A percentile compares a stretch with the other conserved stretches of the same genome.
phyloP scores from a whole-genome alignment of 2,113 vertebrate species.

The Ovibos moschatus region DNA sequence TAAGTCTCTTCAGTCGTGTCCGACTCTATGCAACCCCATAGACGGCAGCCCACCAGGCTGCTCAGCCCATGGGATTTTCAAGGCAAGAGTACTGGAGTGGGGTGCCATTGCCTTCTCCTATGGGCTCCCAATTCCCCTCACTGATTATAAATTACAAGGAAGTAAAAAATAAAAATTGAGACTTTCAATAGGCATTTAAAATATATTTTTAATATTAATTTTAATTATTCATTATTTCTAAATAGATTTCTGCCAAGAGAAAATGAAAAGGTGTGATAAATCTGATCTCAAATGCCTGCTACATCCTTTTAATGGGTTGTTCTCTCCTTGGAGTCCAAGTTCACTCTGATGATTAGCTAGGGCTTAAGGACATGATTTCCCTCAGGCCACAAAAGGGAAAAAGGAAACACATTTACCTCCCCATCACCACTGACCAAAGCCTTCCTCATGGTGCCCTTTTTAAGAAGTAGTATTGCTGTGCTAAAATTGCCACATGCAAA shows the following conservation, averaged over 20 bases:
- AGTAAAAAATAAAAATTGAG: conserved; percentile 1
- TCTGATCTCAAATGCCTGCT: neutral
- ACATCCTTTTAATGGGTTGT: neutral
- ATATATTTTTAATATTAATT: conserved; percentile 32
- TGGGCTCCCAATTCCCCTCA: neutral
- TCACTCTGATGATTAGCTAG: neutral
- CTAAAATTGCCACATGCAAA: neutral
- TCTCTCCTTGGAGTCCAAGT: neutral
- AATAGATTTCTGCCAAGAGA: conserved; percentile 21
- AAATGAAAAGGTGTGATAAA: conserved; percentile 35
- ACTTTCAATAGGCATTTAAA: conserved; percentile 24
- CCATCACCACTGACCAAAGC: neutral
- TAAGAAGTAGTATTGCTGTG: neutral
- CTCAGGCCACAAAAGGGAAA: neutral
- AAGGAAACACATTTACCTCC: neutral
- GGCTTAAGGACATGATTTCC: neutral
- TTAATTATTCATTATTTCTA: conserved; percentile 55
- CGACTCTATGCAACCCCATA: too few species aligned
- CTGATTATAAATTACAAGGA: neutral
- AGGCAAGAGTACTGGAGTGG: too few species aligned
- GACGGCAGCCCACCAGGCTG: too few species aligned
- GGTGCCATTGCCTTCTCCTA: too few species aligned
- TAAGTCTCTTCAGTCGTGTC: too few species aligned
- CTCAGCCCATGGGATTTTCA: too few species aligned
- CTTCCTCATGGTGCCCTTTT: neutral